These are phyloP conservation scores for Drosophila sechellia DNA, from an alignment of 1,140 invertebrate genomes.

Conservation along the genomic window DNA sequence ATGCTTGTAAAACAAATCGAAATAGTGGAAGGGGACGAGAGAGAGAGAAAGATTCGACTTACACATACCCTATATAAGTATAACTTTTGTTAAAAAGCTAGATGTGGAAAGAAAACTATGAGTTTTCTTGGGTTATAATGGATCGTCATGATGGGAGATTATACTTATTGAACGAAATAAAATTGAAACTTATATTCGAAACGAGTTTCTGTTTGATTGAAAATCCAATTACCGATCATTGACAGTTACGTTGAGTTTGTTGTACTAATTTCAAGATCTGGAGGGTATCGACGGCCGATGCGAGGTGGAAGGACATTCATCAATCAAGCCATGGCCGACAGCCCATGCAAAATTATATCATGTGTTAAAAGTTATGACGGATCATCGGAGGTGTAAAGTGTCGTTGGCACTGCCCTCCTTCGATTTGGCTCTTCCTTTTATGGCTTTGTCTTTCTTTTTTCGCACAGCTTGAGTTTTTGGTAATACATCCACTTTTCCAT, in stretches of 20 bases:
- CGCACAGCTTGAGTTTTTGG: constrained; percentile 77
- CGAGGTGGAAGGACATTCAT: constrained; percentile 46
- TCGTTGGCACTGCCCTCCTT: constrained; percentile 57
- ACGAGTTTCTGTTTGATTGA: constrained; percentile 68
- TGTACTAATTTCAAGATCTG: constrained; percentile 67
- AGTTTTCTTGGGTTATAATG: too few species aligned
- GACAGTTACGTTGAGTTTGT: constrained; percentile 72
- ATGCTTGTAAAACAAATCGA: constrained; percentile 55
- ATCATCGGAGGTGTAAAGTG: constrained; percentile 82
- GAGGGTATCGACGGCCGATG: constrained; percentile 19
- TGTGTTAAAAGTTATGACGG: constrained; percentile 83
- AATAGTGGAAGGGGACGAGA: constrained; percentile 12
- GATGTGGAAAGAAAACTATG: too few species aligned
- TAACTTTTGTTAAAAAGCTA: too few species aligned
- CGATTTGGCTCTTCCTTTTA: constrained; percentile 46
- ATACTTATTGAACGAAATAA: too few species aligned
- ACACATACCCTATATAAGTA: constrained; percentile 5
- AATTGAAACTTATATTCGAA: constrained; percentile 29
- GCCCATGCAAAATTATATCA: constrained; percentile 81
- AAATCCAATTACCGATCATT: constrained; percentile 76
- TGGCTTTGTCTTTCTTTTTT: constrained; percentile 32
- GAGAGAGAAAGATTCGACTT: not conserved
- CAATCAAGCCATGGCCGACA: constrained; percentile 72
- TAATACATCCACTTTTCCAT: constrained; percentile 56
- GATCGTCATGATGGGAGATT: too few species aligned